Base-by-base conservation (phyloP, 2,113 vertebrate genomes). In the Asarcornis scutulata region DNA sequence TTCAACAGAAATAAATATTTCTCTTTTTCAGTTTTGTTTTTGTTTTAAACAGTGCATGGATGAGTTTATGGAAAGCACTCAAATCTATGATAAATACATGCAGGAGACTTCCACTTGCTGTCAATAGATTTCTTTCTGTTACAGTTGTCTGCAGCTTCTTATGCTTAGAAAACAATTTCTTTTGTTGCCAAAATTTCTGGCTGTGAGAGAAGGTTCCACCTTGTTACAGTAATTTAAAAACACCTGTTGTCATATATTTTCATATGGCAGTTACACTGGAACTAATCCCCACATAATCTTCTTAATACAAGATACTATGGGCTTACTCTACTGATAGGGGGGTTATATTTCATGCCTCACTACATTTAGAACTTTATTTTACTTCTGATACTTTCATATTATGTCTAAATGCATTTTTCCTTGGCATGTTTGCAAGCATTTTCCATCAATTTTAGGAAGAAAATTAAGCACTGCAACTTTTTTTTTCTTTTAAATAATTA, bases 161-260 rank as follows among this genome's bases (percentile, higher is more conserved):
- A 90, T 81, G 79, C 62, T 84, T 83, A 93, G 90, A 91, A 68
- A 6, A 2, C 38, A 52, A 8, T 53, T 87, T 91, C 71, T 91
- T 96, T 93, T 96, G 83, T 94, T 91, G 83, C 42, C 60, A 93
- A 31, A 76, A 71, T 60, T 76, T 95, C 72, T 87, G 77, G 17
- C 74, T 96, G 80, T 85, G 74, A 73, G 91, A 91, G 80, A 76
- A 93, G 52, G 88, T 92, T 95, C 86, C 63, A 87, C 93, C 91
- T 96, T 83, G 81, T 96, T 94, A 95, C 92, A 93, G 94, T 76
- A 86, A 96, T 94, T 96, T 93, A 89, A 76, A 96, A 96, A 90
- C 97, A 96, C 95, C 96, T 97, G 95, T 77, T 52, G 56, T 81
- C 92, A 93, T 96, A 91, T 94, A 93, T 97, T 97, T 96, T 91